Percentiles rank a stretch among this genome's conserved stretches.
Conservation (phyloP, 1,140 invertebrate genomes). For the Leptinotarsa defecta region DNA sequence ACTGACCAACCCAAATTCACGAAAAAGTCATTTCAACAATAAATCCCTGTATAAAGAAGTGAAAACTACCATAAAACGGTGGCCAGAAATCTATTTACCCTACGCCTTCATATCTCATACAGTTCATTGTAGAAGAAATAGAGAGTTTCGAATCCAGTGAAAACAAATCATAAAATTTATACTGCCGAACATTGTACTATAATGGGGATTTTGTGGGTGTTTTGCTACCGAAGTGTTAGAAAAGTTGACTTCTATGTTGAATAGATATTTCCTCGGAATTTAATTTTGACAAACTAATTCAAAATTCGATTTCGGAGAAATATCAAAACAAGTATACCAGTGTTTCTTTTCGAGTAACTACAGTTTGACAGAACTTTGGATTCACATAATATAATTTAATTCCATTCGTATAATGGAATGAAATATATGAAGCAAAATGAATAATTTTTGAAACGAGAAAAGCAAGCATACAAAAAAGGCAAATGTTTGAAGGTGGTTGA, state of each 20-base stretch:
- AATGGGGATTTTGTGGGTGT: not conserved
- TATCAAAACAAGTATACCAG: no score
- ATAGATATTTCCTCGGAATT: no score
- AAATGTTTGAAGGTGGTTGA: no score
- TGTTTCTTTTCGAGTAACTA: no score
- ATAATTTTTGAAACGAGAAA: no score
- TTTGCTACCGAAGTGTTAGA: not conserved
- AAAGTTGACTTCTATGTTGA: not conserved
- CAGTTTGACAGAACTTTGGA: no score
- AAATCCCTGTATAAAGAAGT: slow-evolving; percentile 18
- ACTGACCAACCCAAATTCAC: slow-evolving; percentile 18
- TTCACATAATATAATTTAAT: no score
- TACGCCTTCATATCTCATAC: not conserved
- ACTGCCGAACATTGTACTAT: slow-evolving; percentile 15
- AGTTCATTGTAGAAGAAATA: slow-evolving; percentile 2
- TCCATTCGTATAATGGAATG: no score
- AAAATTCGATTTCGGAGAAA: no score
- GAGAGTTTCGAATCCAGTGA: slow-evolving; percentile 13
- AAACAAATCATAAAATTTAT: slow-evolving; percentile 28
- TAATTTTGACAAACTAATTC: no score
- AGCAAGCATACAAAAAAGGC: no score
- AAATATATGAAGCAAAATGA: no score
- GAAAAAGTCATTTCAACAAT: slow-evolving; percentile 19
- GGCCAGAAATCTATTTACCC: slow-evolving; percentile 25
- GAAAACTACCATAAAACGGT: slow-evolving; percentile 28